These are phyloP conservation scores for Pomacea maculata DNA, from an alignment of 1,140 invertebrate genomes.

Conservation along the genomic window DNA sequence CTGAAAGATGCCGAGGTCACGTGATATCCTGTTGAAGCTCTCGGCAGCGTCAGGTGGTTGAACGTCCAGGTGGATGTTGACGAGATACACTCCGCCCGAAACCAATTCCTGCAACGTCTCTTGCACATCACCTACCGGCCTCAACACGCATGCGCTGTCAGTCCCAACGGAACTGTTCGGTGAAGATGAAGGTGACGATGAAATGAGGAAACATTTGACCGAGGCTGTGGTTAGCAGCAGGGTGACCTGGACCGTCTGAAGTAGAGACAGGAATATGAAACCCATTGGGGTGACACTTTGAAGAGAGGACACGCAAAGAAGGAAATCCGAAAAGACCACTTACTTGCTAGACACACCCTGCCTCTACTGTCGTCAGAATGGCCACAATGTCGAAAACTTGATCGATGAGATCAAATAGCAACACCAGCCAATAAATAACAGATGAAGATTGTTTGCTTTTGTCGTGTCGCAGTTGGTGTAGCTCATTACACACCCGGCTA, in stretches of 20 bases:
- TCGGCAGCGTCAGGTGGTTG: not conserved
- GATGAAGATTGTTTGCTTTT: too few relatives aligned
- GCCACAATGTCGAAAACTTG: too few relatives aligned
- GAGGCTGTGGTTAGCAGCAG: not conserved
- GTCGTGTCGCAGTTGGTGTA: too few relatives aligned
- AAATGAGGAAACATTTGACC: not conserved
- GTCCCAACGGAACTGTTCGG: not conserved
- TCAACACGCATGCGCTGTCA: not conserved
- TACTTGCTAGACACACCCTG: not conserved
- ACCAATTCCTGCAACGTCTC: not conserved
- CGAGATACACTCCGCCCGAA: not conserved
- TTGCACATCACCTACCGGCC: not conserved
- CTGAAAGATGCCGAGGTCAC: constrained; percentile 4
- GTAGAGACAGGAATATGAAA: not conserved
- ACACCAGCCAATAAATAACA: too few relatives aligned
- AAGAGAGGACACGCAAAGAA: not conserved
- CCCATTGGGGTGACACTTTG: not conserved
- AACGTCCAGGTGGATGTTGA: constrained; percentile 1
- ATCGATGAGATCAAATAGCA: too few relatives aligned
- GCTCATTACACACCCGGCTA: too few relatives aligned
- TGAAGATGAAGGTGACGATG: not conserved
- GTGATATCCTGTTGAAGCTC: not conserved
- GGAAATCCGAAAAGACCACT: not conserved
- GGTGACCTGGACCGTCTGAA: not conserved
- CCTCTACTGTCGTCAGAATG: too few relatives aligned